Evolutionary conservation across 2,113 vertebrate genomes (phyloP).

Genomic region (Xiphias gladius): DNA sequence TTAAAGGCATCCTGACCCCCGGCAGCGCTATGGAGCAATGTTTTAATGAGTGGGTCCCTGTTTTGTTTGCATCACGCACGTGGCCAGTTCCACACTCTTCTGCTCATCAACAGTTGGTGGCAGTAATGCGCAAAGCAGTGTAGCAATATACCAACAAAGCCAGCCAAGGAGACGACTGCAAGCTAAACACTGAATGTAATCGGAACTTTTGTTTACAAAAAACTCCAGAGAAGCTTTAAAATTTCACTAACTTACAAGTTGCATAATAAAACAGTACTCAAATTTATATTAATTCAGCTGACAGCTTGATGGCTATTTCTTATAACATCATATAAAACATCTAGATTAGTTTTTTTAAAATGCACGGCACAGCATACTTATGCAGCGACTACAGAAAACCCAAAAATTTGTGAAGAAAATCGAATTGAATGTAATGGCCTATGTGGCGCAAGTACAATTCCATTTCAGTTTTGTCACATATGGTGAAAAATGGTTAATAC

Average conservation of each 20-base stretch:
- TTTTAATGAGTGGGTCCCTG: background rate
- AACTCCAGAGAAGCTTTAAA: background rate
- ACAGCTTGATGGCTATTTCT: constrained; percentile 1
- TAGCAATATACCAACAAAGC: background rate
- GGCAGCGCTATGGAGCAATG: background rate
- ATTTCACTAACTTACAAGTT: background rate
- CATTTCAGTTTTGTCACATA: constrained; percentile 45
- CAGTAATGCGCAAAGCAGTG: background rate
- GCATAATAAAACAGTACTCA: background rate
- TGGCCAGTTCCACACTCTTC: background rate
- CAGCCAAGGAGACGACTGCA: background rate
- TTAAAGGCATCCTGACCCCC: background rate
- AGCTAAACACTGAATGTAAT: background rate
- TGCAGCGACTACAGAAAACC: background rate
- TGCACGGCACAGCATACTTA: background rate
- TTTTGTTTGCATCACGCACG: background rate
- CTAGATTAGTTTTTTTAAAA: too few relatives aligned
- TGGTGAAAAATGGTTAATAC: constrained; percentile 45
- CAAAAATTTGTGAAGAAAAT: constrained; percentile 2
- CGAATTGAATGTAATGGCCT: constrained; percentile 4
- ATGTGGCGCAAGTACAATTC: constrained; percentile 20
- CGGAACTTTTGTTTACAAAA: background rate
- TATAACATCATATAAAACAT: too few relatives aligned
- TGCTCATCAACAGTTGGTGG: background rate
- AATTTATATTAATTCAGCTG: background rate